Evolutionary conservation across 2,797 vertebrate species (phyloP), one percentile per base, ranked within the genome.

Genomic region (Brachymystax lenok): DNA sequence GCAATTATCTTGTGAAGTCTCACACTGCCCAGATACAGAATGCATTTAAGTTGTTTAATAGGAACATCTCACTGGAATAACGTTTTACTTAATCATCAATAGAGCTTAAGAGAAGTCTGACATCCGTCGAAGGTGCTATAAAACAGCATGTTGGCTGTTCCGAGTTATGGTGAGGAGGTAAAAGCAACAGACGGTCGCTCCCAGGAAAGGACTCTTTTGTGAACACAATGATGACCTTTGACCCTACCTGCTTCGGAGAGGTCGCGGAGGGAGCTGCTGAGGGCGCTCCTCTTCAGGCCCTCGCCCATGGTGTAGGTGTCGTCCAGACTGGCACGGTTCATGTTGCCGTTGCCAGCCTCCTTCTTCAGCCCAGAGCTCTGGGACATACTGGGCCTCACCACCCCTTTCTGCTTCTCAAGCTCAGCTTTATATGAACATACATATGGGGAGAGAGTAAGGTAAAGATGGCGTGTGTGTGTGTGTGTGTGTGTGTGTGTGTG

Each of bases 331-430:
- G 97, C 95, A 8, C 97, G 94, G 93, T 93, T 96, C 94, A 98
- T 94, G 0, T 86, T 96, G 27, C 97, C 96, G 0, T 96, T 96
- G 8, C 97, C 97, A 0, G 95, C 91, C 61, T 99, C 98, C 87
- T 98, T 99, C 90, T 99, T 98, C 86, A 99, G 92, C 63, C 97
- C 97, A 28, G 96, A 97, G 89, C 97, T 97, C 84, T 98, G 98
- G 40, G 97, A 98, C 93, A 98, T 96, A 90, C 96, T 97, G 84
- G 97, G 96, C 46, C 98, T 94, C 52, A 99, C 96, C 50, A 99
- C 93, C 0, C 98, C 97, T 84, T 99, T 99, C 95, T 99, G 98
- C 85, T 99, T 99, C 92, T 99, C 98, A 67, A 99, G 93, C 90
- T 99, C 98, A 2, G 97, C 98, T 99, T 93, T 46, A 77, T 6